A percentile compares a stretch with the other conserved stretches of the same genome.
Evolutionary conservation across 2,888 invertebrate species (phyloP).

Genomic region (Ormia ochracea): DNA sequence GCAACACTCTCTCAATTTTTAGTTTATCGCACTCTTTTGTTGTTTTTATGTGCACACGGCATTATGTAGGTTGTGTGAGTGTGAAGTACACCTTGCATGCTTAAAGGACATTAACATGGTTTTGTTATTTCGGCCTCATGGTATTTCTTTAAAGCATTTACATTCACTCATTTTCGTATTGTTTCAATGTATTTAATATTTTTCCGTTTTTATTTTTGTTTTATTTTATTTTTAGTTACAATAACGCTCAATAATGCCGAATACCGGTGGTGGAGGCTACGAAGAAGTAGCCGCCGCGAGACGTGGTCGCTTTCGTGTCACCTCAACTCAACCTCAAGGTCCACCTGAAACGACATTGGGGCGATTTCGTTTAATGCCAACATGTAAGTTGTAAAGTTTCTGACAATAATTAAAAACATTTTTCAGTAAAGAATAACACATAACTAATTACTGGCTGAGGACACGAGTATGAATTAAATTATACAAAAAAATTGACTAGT

Average conservation of each 20-base stretch:
- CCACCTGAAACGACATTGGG: conserved; percentile 77
- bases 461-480: too few species aligned
- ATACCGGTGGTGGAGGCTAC: conserved; percentile 71
- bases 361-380: conserved; percentile 76
- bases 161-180: not conserved
- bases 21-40: not conserved
- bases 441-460: too few species aligned
- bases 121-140: conserved; percentile 38
- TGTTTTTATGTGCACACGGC: too few species aligned
- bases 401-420: not conserved
- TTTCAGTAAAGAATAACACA: too few species aligned
- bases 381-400: conserved; percentile 70
- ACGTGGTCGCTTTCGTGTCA: conserved; percentile 79
- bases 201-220: not conserved
- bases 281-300: conserved; percentile 76
- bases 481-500: too few species aligned
- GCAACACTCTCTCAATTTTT: not conserved
- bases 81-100: conserved; percentile 29
- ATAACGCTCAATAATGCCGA: conserved; percentile 65
- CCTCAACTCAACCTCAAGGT: conserved; percentile 74
- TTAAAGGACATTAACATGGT: conserved; percentile 45
- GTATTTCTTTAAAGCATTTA: not conserved
- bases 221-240: conserved; percentile 53
- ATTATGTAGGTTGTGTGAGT: not conserved
- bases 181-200: not conserved